Conservation (phyloP, 2,888 invertebrate genomes). For the Orchestes rusci region DNA sequence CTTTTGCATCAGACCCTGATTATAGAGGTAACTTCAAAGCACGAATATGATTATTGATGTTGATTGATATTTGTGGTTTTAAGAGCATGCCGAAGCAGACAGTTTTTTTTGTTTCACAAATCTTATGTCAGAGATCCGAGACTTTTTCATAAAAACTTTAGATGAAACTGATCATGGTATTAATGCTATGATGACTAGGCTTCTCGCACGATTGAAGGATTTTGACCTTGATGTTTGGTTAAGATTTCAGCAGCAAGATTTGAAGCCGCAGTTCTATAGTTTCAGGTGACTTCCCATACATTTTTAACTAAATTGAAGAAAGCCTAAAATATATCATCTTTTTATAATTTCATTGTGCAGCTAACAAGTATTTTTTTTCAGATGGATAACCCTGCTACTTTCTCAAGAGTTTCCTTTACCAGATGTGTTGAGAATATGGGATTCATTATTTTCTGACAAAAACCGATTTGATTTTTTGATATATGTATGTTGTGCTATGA, state of each 20-base stretch:
- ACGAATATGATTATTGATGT: not conserved
- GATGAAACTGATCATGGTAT: conserved; percentile 92
- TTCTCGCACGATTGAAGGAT: conserved; percentile 67
- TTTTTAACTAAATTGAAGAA: too few relatives aligned
- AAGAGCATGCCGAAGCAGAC: conserved; percentile 92
- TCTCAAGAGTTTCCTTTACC: conserved; percentile 98
- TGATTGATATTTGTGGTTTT: conserved; percentile 25
- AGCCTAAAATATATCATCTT: too few relatives aligned
- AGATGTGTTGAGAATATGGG: conserved; percentile 96
- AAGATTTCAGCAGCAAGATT: conserved; percentile 71
- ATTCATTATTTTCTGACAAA: conserved; percentile 87
- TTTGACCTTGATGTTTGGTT: conserved; percentile 74
- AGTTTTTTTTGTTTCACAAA: conserved; percentile 98
- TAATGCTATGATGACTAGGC: conserved; percentile 79
- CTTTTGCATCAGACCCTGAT: conserved; percentile 87
- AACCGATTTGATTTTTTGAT: conserved; percentile 86
- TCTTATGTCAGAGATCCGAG: conserved; percentile 95
- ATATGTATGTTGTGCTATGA: conserved; percentile 94
- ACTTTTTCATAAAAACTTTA: conserved; percentile 92
- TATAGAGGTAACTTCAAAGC: conserved; percentile 49
- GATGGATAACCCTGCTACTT: conserved; percentile 91
- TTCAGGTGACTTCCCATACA: too few relatives aligned
- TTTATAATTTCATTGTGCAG: too few relatives aligned
- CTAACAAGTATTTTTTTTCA: conserved; percentile 47
- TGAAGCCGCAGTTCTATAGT: conserved; percentile 93